Evolutionary conservation across 2,888 invertebrate species (phyloP).

Genomic region (Podabrus alpinus): DNA sequence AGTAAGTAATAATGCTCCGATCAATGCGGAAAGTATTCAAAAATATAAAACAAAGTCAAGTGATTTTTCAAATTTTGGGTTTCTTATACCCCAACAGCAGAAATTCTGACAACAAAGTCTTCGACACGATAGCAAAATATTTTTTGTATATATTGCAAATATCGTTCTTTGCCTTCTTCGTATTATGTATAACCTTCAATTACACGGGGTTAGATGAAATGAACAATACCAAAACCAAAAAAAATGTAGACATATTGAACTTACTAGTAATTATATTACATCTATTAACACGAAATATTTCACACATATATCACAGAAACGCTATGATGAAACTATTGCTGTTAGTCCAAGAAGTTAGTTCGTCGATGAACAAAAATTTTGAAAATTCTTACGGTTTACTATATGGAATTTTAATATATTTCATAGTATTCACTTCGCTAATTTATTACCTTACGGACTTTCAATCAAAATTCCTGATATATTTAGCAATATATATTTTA

Average conservation of each 20-base stretch:
- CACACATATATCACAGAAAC: background rate
- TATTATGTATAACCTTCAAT: background rate
- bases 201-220: fast-evolving
- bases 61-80: too few species aligned
- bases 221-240: background rate
- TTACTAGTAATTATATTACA: background rate
- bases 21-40: too few species aligned
- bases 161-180: too few species aligned
- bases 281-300: background rate
- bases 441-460: background rate
- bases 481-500: background rate
- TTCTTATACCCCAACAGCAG: too few species aligned
- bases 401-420: background rate
- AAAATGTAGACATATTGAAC: background rate
- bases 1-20: too few species aligned
- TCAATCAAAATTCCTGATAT: too few species aligned
- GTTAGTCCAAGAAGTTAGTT: background rate
- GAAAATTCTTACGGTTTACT: background rate
- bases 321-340: background rate
- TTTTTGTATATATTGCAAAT: too few species aligned
- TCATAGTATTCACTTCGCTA: fast-evolving
- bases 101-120: too few species aligned
- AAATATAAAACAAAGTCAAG: too few species aligned
- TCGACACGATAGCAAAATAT: too few species aligned
- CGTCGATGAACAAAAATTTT: background rate